phyloP scores from a whole-genome alignment of 2,888 invertebrate species.

The Eubasilissa splendida region DNA sequence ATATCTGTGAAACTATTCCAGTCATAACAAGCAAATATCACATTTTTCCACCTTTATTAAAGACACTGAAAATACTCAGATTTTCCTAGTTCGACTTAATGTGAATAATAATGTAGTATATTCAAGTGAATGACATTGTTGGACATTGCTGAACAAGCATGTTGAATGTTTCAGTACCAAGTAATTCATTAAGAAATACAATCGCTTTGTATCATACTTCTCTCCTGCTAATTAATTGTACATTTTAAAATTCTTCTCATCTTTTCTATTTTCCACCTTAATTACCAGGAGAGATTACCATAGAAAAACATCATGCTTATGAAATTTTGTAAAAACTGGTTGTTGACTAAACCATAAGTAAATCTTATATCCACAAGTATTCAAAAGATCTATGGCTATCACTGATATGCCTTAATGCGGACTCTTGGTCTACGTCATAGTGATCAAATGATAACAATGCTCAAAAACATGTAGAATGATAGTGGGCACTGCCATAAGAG shows the following conservation, averaged over 20 bases:
- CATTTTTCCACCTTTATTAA: not conserved
- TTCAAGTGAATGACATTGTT: constrained; percentile 16
- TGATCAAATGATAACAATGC: constrained; percentile 50
- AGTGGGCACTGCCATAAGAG: constrained; percentile 58
- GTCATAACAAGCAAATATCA: constrained; percentile 16
- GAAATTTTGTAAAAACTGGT: not conserved
- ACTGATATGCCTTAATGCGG: not conserved
- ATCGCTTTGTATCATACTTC: constrained; percentile 14
- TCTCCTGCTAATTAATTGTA: not conserved
- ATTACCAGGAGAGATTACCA: not conserved
- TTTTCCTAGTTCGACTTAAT: constrained; percentile 23
- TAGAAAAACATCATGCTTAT: not conserved
- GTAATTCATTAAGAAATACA: constrained; percentile 11
- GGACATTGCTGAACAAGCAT: constrained; percentile 15
- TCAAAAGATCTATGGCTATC: constrained; percentile 3
- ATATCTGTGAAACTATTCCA: constrained; percentile 29
- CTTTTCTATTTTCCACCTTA: no score
- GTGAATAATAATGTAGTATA: constrained; percentile 15
- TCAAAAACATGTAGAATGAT: constrained; percentile 50
- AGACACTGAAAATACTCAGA: constrained; percentile 41
- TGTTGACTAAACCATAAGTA: not conserved
- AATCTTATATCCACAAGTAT: constrained; percentile 4
- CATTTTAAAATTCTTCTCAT: not conserved
- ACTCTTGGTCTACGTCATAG: constrained; percentile 15
- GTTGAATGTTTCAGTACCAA: constrained; percentile 24